A percentile compares a stretch with the other conserved stretches of the same genome.
Conservation (phyloP, 2,888 invertebrate genomes). For the Agrotis puta region DNA sequence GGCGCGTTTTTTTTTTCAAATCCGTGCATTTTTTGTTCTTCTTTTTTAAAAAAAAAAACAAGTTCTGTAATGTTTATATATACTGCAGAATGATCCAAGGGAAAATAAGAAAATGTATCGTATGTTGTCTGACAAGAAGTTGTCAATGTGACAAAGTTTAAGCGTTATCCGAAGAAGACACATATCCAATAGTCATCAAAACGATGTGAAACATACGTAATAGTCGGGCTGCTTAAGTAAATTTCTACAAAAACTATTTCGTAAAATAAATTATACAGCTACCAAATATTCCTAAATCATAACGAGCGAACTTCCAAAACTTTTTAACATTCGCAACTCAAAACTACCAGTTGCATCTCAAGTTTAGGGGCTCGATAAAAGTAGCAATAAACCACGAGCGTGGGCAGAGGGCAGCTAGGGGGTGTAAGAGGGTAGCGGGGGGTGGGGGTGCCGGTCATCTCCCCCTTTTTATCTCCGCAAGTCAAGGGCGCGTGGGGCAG, state of each 20-base stretch:
- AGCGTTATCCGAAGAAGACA: slow-evolving; percentile 2
- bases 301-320: slow-evolving; percentile 56
- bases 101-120: not conserved
- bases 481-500: slow-evolving; percentile 91
- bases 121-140: not conserved
- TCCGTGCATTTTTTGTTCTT: slow-evolving; percentile 32
- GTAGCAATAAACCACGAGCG: slow-evolving; percentile 82
- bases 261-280: slow-evolving; percentile 29
- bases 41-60: not conserved
- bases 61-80: not conserved
- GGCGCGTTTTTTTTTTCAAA: slow-evolving; percentile 61
- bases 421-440: slow-evolving; percentile 55
- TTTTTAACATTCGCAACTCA: slow-evolving; percentile 60
- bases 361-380: slow-evolving; percentile 82
- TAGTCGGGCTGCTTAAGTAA: not conserved
- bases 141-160: not conserved
- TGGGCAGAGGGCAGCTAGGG: slow-evolving; percentile 79
- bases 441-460: slow-evolving; percentile 84
- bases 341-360: slow-evolving; percentile 80
- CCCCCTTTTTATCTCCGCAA: slow-evolving; percentile 89
- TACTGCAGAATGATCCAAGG: not conserved
- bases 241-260: slow-evolving; percentile 3
- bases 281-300: slow-evolving; percentile 55
- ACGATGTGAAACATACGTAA: not conserved
- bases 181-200: not conserved